Evolutionary conservation across 2,113 vertebrate species (phyloP).

Genomic region (Ciconia stormi): DNA sequence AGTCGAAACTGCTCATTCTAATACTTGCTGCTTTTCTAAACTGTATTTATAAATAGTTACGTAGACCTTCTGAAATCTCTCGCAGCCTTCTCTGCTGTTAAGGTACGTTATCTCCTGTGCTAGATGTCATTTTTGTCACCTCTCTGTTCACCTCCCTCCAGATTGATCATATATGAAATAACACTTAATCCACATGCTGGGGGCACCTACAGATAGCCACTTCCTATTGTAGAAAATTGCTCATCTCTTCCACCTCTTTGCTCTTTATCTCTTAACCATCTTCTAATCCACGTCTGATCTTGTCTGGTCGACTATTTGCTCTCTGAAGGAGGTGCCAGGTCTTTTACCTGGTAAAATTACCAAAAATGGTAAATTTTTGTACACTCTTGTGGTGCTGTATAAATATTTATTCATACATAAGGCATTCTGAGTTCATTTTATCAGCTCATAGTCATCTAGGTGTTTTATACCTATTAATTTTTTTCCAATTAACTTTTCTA

Average conservation of each 20-base stretch:
- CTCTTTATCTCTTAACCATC: neutral
- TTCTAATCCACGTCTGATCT: conserved; percentile 16
- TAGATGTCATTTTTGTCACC: neutral
- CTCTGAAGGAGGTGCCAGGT: neutral
- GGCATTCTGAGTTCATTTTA: neutral
- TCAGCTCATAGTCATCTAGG: neutral
- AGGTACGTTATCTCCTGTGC: neutral
- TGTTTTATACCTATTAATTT: neutral
- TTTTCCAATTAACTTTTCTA: conserved; percentile 45
- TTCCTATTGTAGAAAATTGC: neutral
- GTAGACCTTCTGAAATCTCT: neutral
- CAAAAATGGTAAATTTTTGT: neutral
- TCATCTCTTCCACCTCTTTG: neutral
- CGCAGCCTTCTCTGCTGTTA: neutral
- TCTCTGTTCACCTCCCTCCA: neutral
- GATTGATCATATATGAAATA: neutral
- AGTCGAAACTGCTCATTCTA: neutral
- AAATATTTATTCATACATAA: conserved; percentile 28
- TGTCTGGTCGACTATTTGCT: neutral
- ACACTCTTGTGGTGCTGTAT: neutral
- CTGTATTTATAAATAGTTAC: neutral
- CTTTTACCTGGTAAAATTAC: neutral
- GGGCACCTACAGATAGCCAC: neutral
- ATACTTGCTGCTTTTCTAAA: neutral
- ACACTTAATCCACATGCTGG: neutral